Conservation (phyloP, 2,888 invertebrate species). For the Drosophila helvetica region DNA sequence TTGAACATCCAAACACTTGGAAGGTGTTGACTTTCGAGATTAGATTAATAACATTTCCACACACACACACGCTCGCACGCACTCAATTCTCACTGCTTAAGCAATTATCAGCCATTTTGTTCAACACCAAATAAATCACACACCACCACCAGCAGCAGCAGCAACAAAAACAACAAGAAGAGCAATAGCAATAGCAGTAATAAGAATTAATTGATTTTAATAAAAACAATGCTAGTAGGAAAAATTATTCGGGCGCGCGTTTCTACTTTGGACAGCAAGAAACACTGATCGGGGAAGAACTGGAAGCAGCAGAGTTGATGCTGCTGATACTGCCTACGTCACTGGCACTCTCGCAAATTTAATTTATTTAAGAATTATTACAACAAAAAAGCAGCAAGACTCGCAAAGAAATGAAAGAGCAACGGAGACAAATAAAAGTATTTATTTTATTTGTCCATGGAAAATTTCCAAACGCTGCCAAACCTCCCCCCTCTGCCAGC, state of each 20-base stretch:
- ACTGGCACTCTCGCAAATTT: not conserved
- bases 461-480: constrained; percentile 67
- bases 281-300: constrained; percentile 49
- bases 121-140: constrained; percentile 65
- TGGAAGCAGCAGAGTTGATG: not conserved
- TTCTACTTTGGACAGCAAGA: constrained; percentile 63
- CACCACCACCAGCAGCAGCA: constrained; percentile 36
- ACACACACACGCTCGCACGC: constrained; percentile 40
- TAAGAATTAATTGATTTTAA: constrained; percentile 40
- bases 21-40: constrained; percentile 58
- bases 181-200: constrained; percentile 19
- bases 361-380: constrained; percentile 8
- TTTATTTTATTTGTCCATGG: constrained; percentile 66
- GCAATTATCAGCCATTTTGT: constrained; percentile 61
- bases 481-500: not conserved
- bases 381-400: not conserved
- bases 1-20: constrained; percentile 47
- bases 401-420: not conserved
- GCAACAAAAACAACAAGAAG: constrained; percentile 1
- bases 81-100: constrained; percentile 33
- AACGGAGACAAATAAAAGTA: constrained; percentile 21
- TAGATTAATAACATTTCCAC: constrained; percentile 59
- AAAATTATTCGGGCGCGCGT: constrained; percentile 51
- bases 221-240: constrained; percentile 8
- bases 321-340: constrained; percentile 3